Evolutionary conservation across 2,888 invertebrate genomes (phyloP), one percentile per base, ranked within the genome.

Genomic region (Ommatoiulus sabulosus): DNA sequence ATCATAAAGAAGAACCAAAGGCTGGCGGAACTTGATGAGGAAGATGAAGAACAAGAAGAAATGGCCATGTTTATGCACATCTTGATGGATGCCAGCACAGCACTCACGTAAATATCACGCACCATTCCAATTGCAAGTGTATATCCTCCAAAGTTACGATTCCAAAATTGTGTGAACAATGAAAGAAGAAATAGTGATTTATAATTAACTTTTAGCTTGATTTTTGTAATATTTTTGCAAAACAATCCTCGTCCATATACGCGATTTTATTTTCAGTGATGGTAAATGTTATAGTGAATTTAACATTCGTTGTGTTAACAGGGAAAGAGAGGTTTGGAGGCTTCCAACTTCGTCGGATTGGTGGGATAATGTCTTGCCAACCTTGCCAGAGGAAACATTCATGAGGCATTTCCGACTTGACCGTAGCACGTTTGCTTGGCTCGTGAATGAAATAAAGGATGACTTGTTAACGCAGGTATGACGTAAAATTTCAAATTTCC

Each of bases 11-110:
- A 63, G 20, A 63, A 63, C 17, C 63, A 63, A 63, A n/a, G 63
- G 63, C 63, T 63, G n/a, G 63, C 63, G 6, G 63, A 63, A 20
- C 63, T 63, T 3, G 63, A 63, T 6, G 63, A 63, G n/a, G 63
- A 63, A 63, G 63, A 63, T 3, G 63, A 63, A n/a, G 63, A 63
- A n/a, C 63, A 63, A 63, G 63, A 63, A 63, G 63, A 63, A 63
- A 63, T 63, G 63, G 63, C 63, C 63, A 63, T 63, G 63, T n/a
- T n/a, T 17, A 63, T 63, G 63, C 63, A 63, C 63, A 63, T 63
- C n/a, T 63, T 63, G 63, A 63, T 63, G 63, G 63, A 63, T 20
- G 63, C 63, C 7, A 63, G 63, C 63, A 63, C 63, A 5, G 63
- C 63, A 63, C 20, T 63, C n/a, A 63, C 63, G 63, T 20, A 63